Conservation (phyloP, 1,140 invertebrate species). For the Drosophila lacteicornis region DNA sequence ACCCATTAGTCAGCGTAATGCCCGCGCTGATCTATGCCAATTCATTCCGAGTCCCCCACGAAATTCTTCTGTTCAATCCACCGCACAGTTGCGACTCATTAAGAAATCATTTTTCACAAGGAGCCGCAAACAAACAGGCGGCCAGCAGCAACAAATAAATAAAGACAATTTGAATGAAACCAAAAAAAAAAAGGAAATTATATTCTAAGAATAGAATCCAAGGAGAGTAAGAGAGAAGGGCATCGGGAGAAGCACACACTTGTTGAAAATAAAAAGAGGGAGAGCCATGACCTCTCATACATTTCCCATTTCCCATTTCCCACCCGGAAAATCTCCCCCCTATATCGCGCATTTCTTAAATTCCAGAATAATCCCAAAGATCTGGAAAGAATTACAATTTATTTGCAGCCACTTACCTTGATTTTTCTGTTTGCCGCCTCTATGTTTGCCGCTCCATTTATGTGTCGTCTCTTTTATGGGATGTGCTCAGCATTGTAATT, state of each 20-base stretch:
- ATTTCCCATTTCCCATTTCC: background rate
- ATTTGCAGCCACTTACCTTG: constrained; percentile 15
- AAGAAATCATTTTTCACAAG: constrained; percentile 63
- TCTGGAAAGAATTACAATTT: constrained; percentile 1
- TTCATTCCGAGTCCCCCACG: constrained; percentile 9
- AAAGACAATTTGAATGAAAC: constrained; percentile 39
- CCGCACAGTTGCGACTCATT: constrained; percentile 51
- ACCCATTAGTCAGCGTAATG: constrained; percentile 41
- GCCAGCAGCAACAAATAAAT: constrained; percentile 34
- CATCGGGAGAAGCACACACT: constrained; percentile 15
- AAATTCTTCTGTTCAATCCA: constrained; percentile 19
- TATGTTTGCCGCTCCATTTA: constrained; percentile 29
- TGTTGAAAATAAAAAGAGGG: constrained; percentile 18
- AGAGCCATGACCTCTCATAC: constrained; percentile 26
- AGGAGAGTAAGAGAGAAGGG: background rate
- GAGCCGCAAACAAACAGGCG: constrained; percentile 33
- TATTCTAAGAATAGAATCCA: constrained; percentile 29
- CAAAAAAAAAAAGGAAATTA: background rate
- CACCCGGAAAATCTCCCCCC: constrained; percentile 4
- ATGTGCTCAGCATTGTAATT: background rate
- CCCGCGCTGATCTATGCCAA: constrained; percentile 38
- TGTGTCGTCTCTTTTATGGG: constrained; percentile 7
- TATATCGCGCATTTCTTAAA: constrained; percentile 10
- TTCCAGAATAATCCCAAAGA: constrained; percentile 13
- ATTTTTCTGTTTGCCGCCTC: constrained; percentile 18